phyloP scores from a whole-genome alignment of 2,797 vertebrate species.

The Psittacula echo region DNA sequence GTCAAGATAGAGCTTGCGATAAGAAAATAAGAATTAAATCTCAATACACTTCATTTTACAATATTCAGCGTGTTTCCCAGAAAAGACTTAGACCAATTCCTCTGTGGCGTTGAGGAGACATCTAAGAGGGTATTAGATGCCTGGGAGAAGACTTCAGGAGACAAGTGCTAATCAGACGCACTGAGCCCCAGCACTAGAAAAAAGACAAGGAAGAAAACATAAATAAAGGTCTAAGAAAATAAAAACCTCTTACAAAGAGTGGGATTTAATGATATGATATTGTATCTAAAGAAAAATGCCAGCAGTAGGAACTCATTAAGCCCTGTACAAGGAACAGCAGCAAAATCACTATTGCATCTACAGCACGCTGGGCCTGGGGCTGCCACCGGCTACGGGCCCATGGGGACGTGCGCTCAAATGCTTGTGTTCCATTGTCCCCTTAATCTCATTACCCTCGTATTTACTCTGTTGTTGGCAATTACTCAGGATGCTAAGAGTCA shows the following conservation, averaged over 20 bases:
- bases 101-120: not conserved
- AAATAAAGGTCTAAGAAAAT: not conserved
- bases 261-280: conserved; percentile 23
- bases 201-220: not conserved
- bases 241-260: not conserved
- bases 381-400: not conserved
- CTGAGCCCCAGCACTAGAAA: not conserved
- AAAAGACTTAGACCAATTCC: not conserved
- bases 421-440: not conserved
- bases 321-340: not conserved
- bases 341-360: not conserved
- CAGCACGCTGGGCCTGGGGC: conserved; percentile 19
- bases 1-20: not conserved
- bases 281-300: conserved; percentile 10
- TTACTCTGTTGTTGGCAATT: conserved; percentile 46
- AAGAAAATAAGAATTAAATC: not conserved
- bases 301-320: conserved; percentile 49
- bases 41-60: not conserved
- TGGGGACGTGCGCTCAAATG: not conserved
- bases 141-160: not conserved
- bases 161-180: not conserved
- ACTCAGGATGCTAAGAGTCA: not conserved
- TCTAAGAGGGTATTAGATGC: not conserved
- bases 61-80: not conserved
- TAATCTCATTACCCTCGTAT: conserved; percentile 44